Evolutionary conservation across 2,888 invertebrate species (phyloP), one percentile per base, ranked within the genome.

Genomic region (Ramazzottius varieornatus): DNA sequence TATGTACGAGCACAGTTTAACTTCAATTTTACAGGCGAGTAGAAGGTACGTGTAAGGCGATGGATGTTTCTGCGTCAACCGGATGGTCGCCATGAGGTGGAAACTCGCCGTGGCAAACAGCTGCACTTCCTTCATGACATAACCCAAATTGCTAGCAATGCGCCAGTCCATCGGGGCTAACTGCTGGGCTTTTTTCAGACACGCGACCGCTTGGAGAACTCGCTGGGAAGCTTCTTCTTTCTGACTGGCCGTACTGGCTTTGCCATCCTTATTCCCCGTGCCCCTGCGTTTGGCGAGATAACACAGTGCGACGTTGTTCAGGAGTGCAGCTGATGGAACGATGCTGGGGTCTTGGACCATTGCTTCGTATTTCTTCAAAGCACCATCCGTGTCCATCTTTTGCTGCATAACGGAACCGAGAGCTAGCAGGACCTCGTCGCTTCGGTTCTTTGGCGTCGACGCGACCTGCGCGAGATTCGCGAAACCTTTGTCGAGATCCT

Each of bases 321-420:
- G 54, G 4, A 54, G 16, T 24, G 54, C 54, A 8, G 54, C 20
- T 8, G 8, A 13, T 8, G 8, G 8, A 29, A 29, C 29, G 4
- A 8, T 24, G 24, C 54, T 29, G 16, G 54, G 54, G 24, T 54
- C 54, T 54, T 54, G 54, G n/a, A 54, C 16, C 16, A 54, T 54
- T 8, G 29, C 54, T 29, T 54, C 54, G 54, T 54, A 54, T 54
- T 54, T 54, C 29, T 54, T 54, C 54, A 54, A 24, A 54, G 54
- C 54, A 24, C 54, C 54, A 24, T 54, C 54, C 13, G 29, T 16
- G 29, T 54, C 54, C 13, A 54, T 4, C 24, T 54, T 54, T 16
- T 24, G 13, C 29, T 54, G 54, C 54, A 54, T 54, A 29, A 54
- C 54, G 29, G 54, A 54, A 54, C n/a, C 54, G 54, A 54, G 16